These are phyloP conservation scores for Apeltes quadracus DNA, from an alignment of 2,113 vertebrate genomes.

Conservation along the genomic window DNA sequence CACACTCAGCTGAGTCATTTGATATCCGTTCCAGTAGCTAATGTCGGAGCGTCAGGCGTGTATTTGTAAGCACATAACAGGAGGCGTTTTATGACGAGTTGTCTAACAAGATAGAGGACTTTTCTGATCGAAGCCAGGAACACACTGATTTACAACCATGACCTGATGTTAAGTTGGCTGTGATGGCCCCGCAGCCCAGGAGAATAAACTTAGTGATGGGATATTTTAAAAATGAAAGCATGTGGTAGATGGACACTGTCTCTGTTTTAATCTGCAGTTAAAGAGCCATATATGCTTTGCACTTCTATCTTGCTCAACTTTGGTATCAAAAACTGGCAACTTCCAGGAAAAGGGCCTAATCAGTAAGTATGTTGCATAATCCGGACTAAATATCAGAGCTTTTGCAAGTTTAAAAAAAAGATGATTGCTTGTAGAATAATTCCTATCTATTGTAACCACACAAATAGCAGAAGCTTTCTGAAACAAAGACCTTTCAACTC, in stretches of 20 bases:
- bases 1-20: neutral
- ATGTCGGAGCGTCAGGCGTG: neutral
- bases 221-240: neutral
- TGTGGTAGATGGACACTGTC: neutral
- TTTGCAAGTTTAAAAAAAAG: neutral
- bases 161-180: neutral
- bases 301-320: neutral
- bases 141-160: neutral
- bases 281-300: neutral
- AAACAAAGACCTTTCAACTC: neutral
- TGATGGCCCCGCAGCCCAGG: slow-evolving; percentile 2
- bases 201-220: neutral
- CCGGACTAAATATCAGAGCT: slow-evolving; percentile 10
- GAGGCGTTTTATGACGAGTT: neutral
- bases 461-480: neutral
- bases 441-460: neutral
- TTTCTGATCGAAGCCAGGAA: neutral
- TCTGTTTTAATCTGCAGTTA: neutral
- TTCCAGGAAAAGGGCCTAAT: neutral
- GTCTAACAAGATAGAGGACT: neutral
- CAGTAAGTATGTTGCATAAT: neutral
- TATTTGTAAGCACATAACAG: neutral
- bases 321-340: slow-evolving; percentile 1
- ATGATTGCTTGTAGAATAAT: neutral
- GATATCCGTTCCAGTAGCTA: neutral